Percentiles rank a stretch among this genome's conserved stretches.
Conservation (phyloP, 2,113 vertebrate species). For the Oplegnathus fasciatus region DNA sequence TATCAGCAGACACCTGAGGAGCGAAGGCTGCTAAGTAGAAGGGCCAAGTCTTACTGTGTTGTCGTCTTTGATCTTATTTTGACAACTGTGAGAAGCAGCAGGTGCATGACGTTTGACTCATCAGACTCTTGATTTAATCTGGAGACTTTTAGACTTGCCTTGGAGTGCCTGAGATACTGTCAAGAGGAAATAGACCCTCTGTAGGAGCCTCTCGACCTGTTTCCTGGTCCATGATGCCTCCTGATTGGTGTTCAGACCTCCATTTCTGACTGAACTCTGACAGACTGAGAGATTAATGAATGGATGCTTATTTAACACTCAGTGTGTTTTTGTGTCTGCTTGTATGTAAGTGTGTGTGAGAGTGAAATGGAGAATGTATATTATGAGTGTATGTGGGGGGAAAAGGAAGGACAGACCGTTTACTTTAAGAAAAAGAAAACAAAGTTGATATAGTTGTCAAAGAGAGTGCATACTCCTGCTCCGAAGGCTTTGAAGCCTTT, state of each 20-base stretch:
- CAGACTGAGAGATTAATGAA: slow-evolving; percentile 44
- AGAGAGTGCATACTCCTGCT: slow-evolving; percentile 40
- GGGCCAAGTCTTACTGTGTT: slow-evolving; percentile 21
- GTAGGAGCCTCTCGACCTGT: slow-evolving; percentile 23
- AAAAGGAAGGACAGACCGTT: slow-evolving; percentile 32
- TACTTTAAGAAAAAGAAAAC: slow-evolving; percentile 40
- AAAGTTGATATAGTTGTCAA: slow-evolving; percentile 43
- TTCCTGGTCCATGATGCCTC: slow-evolving; percentile 34
- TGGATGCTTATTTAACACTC: slow-evolving; percentile 72
- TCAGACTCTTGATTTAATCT: slow-evolving; percentile 34
- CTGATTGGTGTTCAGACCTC: slow-evolving; percentile 44
- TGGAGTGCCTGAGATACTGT: slow-evolving; percentile 66
- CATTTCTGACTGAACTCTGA: slow-evolving; percentile 42
- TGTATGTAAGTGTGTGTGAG: slow-evolving; percentile 38
- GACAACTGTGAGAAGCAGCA: slow-evolving; percentile 17
- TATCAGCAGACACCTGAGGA: slow-evolving; percentile 24
- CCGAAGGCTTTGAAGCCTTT: slow-evolving; percentile 51
- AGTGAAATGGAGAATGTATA: slow-evolving; percentile 56
- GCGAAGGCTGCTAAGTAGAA: slow-evolving; percentile 38
- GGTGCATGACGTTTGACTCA: slow-evolving; percentile 30
- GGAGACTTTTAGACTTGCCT: slow-evolving; percentile 56
- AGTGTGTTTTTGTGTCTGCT: slow-evolving; percentile 57
- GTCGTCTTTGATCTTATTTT: slow-evolving; percentile 29
- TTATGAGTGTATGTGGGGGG: slow-evolving; percentile 45
- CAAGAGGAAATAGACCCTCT: slow-evolving; percentile 25